These are phyloP conservation scores for Phaethornis superciliosus DNA, from an alignment of 2,113 vertebrate species.

Conservation along the genomic window DNA sequence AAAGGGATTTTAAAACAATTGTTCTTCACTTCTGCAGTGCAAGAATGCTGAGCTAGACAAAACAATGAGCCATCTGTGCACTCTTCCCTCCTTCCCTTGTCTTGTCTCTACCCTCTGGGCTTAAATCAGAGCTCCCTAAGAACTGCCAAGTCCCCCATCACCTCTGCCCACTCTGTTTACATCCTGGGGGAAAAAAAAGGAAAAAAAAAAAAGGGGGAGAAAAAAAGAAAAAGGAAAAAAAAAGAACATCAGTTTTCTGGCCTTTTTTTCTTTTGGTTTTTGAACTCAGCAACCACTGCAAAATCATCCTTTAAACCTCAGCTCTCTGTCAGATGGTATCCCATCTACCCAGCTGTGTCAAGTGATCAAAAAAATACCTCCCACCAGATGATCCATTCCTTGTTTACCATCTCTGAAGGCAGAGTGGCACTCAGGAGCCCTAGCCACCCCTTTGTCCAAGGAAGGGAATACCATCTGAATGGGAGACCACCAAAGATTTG, in stretches of 20 bases:
- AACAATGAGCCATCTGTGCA: slow-evolving; percentile 69
- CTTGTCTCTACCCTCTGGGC: not conserved
- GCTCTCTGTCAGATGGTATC: slow-evolving; percentile 61
- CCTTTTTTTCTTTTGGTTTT: not conserved
- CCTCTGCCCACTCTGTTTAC: slow-evolving; percentile 43
- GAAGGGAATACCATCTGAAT: slow-evolving; percentile 60
- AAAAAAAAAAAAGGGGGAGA: no score
- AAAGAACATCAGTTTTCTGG: not conserved
- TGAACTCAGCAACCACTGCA: slow-evolving; percentile 16
- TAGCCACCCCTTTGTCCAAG: slow-evolving; percentile 50
- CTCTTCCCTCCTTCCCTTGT: slow-evolving; percentile 36
- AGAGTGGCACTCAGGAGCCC: slow-evolving; percentile 47
- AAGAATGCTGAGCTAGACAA: slow-evolving; percentile 39
- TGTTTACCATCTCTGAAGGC: slow-evolving; percentile 50
- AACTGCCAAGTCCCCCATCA: not conserved
- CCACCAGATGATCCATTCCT: slow-evolving; percentile 2
- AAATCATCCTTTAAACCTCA: slow-evolving; percentile 47
- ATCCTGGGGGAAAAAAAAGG: not conserved
- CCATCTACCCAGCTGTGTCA: slow-evolving; percentile 57
- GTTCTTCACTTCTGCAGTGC: not conserved
- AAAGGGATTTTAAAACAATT: slow-evolving; percentile 63
- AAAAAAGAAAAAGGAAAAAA: no score
- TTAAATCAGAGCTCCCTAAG: slow-evolving; percentile 57
- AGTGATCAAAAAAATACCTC: slow-evolving; percentile 49
- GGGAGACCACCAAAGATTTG: slow-evolving; percentile 68